phyloP scores from a whole-genome alignment of 2,113 vertebrate genomes.

The Rutilus rutilus region DNA sequence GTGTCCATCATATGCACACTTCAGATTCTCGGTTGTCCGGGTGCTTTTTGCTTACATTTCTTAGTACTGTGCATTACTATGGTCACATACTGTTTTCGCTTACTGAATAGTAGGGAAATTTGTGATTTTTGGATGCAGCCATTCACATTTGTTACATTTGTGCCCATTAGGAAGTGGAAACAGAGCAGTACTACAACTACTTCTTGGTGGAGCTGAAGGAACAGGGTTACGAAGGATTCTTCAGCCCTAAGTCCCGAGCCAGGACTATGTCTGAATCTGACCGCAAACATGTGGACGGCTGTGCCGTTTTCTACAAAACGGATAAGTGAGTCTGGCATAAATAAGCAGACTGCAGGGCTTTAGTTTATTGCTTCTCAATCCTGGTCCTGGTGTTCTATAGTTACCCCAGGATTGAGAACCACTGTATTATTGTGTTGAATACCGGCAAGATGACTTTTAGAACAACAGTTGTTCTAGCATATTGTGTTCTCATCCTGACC shows the following conservation, averaged over 20 bases:
- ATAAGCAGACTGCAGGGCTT: neutral
- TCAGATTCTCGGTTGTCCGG: too few species aligned
- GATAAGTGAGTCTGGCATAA: conserved; percentile 85
- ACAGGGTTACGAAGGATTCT: conserved; percentile 96
- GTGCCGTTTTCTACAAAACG: conserved; percentile 95
- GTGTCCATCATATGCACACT: too few species aligned
- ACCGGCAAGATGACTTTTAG: neutral
- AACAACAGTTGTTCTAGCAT: neutral
- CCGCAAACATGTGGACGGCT: conserved; percentile 96
- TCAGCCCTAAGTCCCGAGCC: conserved; percentile 97
- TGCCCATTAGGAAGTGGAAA: conserved; percentile 89
- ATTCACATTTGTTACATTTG: neutral
- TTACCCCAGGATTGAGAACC: neutral
- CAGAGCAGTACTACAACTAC: conserved; percentile 96
- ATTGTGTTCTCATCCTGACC: neutral
- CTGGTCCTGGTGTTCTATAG: neutral
- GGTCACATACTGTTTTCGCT: too few species aligned
- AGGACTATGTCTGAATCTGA: conserved; percentile 98
- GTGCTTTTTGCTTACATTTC: too few species aligned
- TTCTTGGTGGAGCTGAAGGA: conserved; percentile 95
- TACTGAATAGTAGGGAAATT: too few species aligned
- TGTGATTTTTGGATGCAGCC: too few species aligned
- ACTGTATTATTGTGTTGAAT: neutral
- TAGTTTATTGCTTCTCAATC: neutral
- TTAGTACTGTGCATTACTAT: too few species aligned